A percentile compares a stretch with the other conserved stretches of the same genome.
These are phyloP conservation scores for Dromas ardeola DNA, from an alignment of 2,113 vertebrate genomes.

Conservation along the genomic window DNA sequence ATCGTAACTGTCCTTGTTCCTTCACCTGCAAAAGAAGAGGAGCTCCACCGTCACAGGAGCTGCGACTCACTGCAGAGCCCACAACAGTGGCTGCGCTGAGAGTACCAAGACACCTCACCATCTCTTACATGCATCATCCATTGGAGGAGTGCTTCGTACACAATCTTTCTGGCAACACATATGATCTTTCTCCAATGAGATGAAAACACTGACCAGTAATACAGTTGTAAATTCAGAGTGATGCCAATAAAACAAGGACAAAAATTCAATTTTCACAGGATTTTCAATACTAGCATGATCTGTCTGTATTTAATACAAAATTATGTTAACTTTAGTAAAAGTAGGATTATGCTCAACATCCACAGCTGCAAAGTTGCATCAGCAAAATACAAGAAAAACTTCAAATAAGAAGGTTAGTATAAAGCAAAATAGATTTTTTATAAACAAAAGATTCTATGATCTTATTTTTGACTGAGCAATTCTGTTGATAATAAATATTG, in stretches of 20 bases:
- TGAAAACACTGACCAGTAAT: not conserved
- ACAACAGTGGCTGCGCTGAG: not conserved
- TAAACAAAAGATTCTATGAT: not conserved
- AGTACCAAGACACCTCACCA: not conserved
- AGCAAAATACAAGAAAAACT: not conserved
- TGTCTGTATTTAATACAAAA: not conserved
- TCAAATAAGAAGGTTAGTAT: not conserved
- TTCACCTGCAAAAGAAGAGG: not conserved
- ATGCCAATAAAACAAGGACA: not conserved
- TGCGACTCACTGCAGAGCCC: not conserved
- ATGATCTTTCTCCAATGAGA: not conserved
- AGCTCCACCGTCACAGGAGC: not conserved
- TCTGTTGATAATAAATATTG: not conserved
- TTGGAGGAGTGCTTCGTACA: not conserved
- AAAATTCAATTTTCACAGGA: not conserved
- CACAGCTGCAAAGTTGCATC: not conserved
- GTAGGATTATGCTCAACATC: not conserved
- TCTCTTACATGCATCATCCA: rapidly evolving
- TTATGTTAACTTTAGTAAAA: not conserved
- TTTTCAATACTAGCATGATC: not conserved
- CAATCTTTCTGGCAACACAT: not conserved
- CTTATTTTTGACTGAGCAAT: not conserved
- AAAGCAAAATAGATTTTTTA: not conserved
- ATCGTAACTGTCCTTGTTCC: not conserved
- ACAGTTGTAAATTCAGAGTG: not conserved